Base-by-base conservation (phyloP, 2,113 vertebrate species). In the Sander vitreus region DNA sequence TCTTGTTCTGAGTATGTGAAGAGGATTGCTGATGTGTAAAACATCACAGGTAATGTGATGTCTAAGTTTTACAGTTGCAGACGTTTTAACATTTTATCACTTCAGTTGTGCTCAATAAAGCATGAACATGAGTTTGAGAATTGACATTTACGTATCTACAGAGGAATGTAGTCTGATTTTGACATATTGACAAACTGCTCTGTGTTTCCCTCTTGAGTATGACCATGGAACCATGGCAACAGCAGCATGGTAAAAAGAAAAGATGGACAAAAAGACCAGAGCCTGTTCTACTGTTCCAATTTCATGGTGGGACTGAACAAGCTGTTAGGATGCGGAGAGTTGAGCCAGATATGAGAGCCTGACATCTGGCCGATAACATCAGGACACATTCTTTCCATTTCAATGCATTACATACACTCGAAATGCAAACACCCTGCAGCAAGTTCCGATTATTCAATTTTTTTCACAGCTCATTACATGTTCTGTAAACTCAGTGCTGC, bases 351-450 rank as follows among this genome's bases (percentile, higher is more conserved):
- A 69, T 47, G 27, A 73, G 62, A 81, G 74, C 39, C 50, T 30
- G 58, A 33, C 60, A 62, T 84, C 63, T 79, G 19, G 59, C 47
- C 43, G 68, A 81, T 64, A 47, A 67, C 69, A 83, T 78, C 76
- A 25, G 5, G 65, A 58, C 25, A 0, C 54, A 19, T 82, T 62
- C 36, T 73, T 51, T 78, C 57, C 66, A 12, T 80, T 83, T 50
- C 36, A 21, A 33, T 82, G 43, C 57, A 30, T 85, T 81, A 36
- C 66, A 55, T 67, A 58, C 62, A 16, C 70, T 81, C 23, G 53
- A 47, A 83, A 82, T 69, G 70, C 77, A 81, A 76, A 75, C 66
- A 69, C 60, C 78, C 63, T n/a, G 51, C 75, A 60, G 83, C 64
- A 59, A 68, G 21, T 70, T 77, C 3, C 0, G 5, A 68, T 82